A percentile compares a stretch with the other conserved stretches of the same genome.
These are phyloP conservation scores for Megalops cyprinoides DNA, from an alignment of 2,797 vertebrate genomes.

Conservation along the genomic window DNA sequence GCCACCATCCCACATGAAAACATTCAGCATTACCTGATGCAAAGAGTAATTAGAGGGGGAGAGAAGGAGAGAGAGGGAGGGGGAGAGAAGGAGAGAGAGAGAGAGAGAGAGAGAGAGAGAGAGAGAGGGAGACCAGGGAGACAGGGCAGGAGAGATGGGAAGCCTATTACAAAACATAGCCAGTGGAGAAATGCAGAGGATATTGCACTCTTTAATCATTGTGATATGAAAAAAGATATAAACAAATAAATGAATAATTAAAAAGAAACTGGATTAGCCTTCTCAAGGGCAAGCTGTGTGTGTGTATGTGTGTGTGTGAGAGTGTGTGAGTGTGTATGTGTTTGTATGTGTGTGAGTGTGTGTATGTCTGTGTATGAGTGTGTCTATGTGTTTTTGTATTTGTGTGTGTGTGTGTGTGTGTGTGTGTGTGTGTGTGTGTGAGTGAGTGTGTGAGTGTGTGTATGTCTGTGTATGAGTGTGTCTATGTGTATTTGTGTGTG, in stretches of 20 bases:
- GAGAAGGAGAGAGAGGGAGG: neutral
- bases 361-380: neutral
- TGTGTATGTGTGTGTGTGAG: neutral
- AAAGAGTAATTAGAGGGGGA: constrained; percentile 14
- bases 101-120: neutral
- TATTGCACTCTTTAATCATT: neutral
- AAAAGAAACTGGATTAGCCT: too few relatives aligned
- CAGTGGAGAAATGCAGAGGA: neutral
- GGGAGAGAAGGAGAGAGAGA: neutral
- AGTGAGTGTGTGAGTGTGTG: too few relatives aligned
- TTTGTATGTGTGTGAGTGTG: constrained; percentile 9
- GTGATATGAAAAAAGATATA: neutral
- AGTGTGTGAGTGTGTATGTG: neutral
- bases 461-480: too few relatives aligned
- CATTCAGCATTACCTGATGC: neutral
- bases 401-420: neutral
- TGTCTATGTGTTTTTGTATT: neutral
- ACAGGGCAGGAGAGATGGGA: neutral
- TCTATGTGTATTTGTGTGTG: too few relatives aligned
- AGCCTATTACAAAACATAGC: neutral
- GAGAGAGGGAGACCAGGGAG: too few relatives aligned
- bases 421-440: neutral
- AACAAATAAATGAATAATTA: too few relatives aligned
- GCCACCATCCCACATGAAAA: neutral
- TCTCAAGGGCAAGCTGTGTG: neutral